phyloP scores from a whole-genome alignment of 1,140 invertebrate genomes.

The Cryptotermes secundus region DNA sequence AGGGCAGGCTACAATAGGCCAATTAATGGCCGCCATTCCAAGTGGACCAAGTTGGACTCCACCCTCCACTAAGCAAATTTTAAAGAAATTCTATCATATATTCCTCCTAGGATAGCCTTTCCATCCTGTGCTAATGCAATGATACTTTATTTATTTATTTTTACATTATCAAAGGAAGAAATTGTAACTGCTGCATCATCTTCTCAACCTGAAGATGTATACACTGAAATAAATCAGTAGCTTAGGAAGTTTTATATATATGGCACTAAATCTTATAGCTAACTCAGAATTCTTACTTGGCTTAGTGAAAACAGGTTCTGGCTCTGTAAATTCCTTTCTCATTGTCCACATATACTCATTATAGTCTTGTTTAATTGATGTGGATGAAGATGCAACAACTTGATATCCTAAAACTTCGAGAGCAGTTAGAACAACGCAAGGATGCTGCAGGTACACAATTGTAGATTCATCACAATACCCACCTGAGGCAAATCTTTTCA shows the following conservation, averaged over 20 bases:
- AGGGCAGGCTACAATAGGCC: too few species aligned
- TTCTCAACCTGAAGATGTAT: background rate
- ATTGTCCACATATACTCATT: slow-evolving; percentile 91
- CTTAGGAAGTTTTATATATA: background rate
- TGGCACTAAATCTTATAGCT: background rate
- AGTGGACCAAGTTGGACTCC: too few species aligned
- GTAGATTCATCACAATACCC: slow-evolving; percentile 77
- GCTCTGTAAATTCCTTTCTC: slow-evolving; percentile 82
- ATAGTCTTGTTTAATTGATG: slow-evolving; percentile 80
- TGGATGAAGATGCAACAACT: slow-evolving; percentile 81
- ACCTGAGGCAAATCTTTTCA: slow-evolving; percentile 74
- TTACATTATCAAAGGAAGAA: too few species aligned
- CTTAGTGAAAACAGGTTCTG: slow-evolving; percentile 54
- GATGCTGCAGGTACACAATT: slow-evolving; percentile 81
- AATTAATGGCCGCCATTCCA: too few species aligned
- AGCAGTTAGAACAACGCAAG: slow-evolving; percentile 80
- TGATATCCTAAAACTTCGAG: slow-evolving; percentile 82
- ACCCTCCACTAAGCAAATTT: too few species aligned
- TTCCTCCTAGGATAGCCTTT: too few species aligned
- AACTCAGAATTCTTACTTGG: slow-evolving; percentile 29
- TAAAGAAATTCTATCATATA: too few species aligned
- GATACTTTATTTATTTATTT: too few species aligned
- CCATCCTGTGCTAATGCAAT: too few species aligned
- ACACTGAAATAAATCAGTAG: background rate
- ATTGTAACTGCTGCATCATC: too few species aligned